Evolutionary conservation across 1,140 invertebrate genomes (phyloP), one percentile per base, ranked within the genome.

Genomic region (Gonatopus flavifemur): DNA sequence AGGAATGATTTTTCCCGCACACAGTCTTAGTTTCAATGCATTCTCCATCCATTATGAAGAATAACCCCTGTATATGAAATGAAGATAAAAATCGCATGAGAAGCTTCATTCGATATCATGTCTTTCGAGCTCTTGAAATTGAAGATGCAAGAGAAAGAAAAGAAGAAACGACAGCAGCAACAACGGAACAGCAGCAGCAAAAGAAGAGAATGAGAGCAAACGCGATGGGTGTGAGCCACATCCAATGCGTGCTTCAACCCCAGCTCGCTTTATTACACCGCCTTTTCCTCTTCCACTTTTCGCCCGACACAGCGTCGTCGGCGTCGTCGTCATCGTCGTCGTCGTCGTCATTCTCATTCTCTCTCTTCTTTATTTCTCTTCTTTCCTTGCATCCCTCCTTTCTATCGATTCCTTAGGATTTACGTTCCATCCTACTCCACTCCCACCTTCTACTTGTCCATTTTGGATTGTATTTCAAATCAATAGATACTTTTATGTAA

Each of bases 111-210:
- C n/a, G n/a, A n/a, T n/a, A n/a, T n/a, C n/a, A n/a, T n/a, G n/a
- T 64, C 57, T 55, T 57, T 35, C 57, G 55, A 63, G 41, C 50
- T 45, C 43, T 64, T 66, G 61, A 66, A 66, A 64, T 66, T 63
- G 58, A 64, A 67, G 57, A n/a, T n/a, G n/a, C n/a, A n/a, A n/a
- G n/a, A n/a, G n/a, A n/a, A n/a, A n/a, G n/a, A n/a, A n/a, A n/a
- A n/a, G n/a, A n/a, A n/a, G n/a, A n/a, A n/a, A n/a, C n/a, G n/a
- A n/a, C n/a, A n/a, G n/a, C n/a, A n/a, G n/a, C n/a, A n/a, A n/a
- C n/a, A n/a, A n/a, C n/a, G n/a, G n/a, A n/a, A n/a, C n/a, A n/a
- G n/a, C n/a, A n/a, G n/a, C n/a, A n/a, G n/a, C n/a, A n/a, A n/a
- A n/a, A n/a, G n/a, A n/a, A n/a, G n/a, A n/a, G n/a, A n/a, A n/a